Evolutionary conservation across 2,113 vertebrate species (phyloP), one percentile per base, ranked within the genome.

Genomic region (Cyanoramphus novaezelandiae): DNA sequence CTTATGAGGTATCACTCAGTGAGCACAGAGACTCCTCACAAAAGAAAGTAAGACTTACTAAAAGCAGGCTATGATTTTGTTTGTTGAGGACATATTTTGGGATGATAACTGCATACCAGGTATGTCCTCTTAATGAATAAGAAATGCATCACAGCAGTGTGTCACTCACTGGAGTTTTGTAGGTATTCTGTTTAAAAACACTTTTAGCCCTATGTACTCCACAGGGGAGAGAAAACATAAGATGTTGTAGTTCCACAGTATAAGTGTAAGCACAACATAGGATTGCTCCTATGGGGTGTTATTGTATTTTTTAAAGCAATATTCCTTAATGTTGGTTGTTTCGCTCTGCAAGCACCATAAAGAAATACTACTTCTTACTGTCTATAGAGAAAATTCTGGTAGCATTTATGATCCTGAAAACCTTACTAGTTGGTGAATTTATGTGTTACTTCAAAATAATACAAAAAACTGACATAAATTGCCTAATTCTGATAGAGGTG

Each of bases 1-100:
- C 99, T 99, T 62, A 98, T 98, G 97, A 99, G 99, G 95, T 99
- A 99, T 97, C 99, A 99, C 98, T 99, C 99, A 8, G 98, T 99
- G 98, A 99, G 99, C 98, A 99, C 99, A 57, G 99, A 99, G 98
- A 99, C 98, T 16, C 99, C 99, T 83, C 98, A 99, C 68, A 98
- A 98, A 90, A 98, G 97, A 98, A 99, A 99, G 99, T 99, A 98
- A 98, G 99, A 80, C 71, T 97, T 90, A 79, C 7, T 89, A 69
- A 88, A 95, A 96, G 76, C 91, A 92, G 88, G 80, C 79, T 84
- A 9, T 83, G 93, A 82, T 94, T 91, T 90, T 9, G 2, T 86
- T 88, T 82, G 67, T 70, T 83, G 86, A 84, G 76, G 68, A 50
- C 90, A 67, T 71, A 76, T 85, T 90, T 95, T 68, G 84, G 83